A percentile compares a stretch with the other conserved stretches of the same genome.
These are phyloP conservation scores for Spermophilus dauricus DNA, from an alignment of 2,113 vertebrate genomes.

Conservation along the genomic window DNA sequence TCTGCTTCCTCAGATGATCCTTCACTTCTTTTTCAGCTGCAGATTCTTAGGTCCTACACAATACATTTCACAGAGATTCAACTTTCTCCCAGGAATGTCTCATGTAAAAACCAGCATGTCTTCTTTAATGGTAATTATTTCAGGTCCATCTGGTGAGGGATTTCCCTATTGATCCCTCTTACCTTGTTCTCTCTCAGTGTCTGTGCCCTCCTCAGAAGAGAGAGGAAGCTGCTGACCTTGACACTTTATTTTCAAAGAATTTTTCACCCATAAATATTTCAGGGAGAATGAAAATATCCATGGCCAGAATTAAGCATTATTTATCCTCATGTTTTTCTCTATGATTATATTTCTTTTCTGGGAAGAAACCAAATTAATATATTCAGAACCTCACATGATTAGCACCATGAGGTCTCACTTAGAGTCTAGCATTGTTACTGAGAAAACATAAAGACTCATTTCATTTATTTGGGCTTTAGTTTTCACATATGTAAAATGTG, in stretches of 20 bases:
- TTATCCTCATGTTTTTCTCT: slow-evolving; percentile 16
- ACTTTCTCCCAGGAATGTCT: background rate
- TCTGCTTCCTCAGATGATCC: background rate
- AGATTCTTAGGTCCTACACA: background rate
- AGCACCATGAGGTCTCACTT: background rate
- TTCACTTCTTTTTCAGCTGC: background rate
- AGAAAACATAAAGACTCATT: background rate
- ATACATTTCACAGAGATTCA: background rate
- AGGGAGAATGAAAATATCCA: background rate
- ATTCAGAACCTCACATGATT: background rate
- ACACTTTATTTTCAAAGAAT: background rate
- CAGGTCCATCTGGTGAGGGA: background rate
- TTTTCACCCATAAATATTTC: background rate
- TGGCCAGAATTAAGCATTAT: slow-evolving; percentile 38
- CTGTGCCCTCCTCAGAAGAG: background rate
- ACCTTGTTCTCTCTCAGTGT: background rate
- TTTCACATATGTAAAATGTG: slow-evolving; percentile 2
- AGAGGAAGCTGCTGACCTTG: background rate
- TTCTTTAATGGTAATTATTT: background rate
- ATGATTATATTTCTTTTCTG: background rate
- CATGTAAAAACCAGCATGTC: background rate
- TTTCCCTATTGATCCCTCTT: background rate
- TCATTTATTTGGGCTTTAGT: background rate
- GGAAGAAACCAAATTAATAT: background rate
- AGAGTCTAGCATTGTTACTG: background rate